A percentile compares a stretch with the other conserved stretches of the same genome.
These are phyloP conservation scores for Cephus runcator DNA, from an alignment of 2,888 invertebrate species.

Conservation along the genomic window DNA sequence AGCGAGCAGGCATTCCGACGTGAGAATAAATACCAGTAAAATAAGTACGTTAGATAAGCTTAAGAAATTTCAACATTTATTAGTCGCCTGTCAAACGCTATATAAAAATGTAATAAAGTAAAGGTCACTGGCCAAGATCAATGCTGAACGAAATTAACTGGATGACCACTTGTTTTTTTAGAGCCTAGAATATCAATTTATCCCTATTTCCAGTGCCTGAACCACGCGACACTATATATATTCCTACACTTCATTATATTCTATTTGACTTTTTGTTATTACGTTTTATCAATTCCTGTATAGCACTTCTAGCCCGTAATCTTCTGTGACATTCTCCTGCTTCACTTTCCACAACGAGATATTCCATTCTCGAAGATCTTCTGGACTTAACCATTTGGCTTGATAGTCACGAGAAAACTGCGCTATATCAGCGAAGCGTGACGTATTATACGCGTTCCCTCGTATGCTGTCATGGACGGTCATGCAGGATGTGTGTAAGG, in stretches of 20 bases:
- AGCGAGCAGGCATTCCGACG: neutral
- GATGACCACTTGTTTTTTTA: neutral
- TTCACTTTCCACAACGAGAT: neutral
- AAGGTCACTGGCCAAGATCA: neutral
- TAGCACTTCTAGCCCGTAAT: constrained; percentile 1
- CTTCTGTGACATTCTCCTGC: neutral
- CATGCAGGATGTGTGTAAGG: constrained; percentile 44
- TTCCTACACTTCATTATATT: neutral
- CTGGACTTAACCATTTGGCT: neutral
- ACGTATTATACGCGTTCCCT: constrained; percentile 30
- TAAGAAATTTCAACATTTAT: neutral
- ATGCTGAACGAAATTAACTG: neutral
- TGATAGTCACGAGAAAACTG: neutral
- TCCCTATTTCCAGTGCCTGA: neutral
- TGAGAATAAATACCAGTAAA: neutral
- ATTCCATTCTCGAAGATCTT: neutral
- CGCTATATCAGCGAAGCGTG: constrained; percentile 33
- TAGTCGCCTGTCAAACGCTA: neutral
- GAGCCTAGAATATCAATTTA: neutral
- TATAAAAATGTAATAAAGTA: neutral
- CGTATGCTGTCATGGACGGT: constrained; percentile 7
- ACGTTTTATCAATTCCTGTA: constrained; percentile 22
- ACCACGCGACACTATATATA: neutral
- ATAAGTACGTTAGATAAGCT: neutral
- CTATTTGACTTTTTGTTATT: neutral